Percentiles rank a stretch among this genome's conserved stretches.
phyloP scores from a whole-genome alignment of 2,797 vertebrate species.

The Lepilemur septentrionalis region DNA sequence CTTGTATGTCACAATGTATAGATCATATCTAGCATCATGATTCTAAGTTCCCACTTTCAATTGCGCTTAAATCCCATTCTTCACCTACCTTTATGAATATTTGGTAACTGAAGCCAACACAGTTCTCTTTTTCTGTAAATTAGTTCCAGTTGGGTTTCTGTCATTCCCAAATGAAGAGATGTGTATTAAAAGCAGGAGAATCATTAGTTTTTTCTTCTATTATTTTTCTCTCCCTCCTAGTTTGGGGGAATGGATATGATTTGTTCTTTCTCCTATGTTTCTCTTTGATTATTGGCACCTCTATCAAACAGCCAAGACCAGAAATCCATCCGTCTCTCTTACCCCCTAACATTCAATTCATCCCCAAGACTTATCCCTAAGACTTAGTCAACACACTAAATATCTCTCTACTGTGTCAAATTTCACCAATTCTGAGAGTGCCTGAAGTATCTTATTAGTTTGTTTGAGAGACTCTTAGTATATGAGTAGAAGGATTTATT shows the following conservation, averaged over 20 bases:
- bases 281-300: neutral
- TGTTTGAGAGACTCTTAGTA: neutral
- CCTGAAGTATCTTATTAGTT: neutral
- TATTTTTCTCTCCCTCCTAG: neutral
- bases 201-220: neutral
- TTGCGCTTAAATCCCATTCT: neutral
- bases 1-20: neutral
- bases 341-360: neutral
- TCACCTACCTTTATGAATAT: neutral
- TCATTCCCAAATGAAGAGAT: neutral
- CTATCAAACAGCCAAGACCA: neutral
- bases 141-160: neutral
- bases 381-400: neutral
- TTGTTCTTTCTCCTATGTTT: neutral
- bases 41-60: neutral
- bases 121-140: neutral
- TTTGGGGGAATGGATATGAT: neutral
- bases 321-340: neutral
- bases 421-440: neutral
- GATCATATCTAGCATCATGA: neutral
- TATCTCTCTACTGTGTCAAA: neutral
- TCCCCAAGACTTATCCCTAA: neutral
- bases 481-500: neutral
- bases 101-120: neutral
- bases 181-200: neutral